Base-by-base conservation (phyloP, 1,140 invertebrate genomes). In the Pteromalus puparum region DNA sequence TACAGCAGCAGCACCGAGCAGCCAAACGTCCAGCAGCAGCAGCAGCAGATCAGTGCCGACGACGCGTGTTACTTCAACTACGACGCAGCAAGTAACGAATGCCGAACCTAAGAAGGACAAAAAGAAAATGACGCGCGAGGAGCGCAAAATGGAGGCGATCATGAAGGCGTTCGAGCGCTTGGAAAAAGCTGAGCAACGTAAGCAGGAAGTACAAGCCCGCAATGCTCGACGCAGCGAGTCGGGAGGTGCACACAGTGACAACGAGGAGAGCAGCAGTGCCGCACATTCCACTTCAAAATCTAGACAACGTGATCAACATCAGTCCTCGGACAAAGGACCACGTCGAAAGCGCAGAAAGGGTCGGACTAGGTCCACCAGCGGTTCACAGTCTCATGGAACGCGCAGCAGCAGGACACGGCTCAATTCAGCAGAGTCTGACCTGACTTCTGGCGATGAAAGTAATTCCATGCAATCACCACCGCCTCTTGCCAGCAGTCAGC, bases 121-220 rank as follows among this genome's bases (percentile, higher is more conserved):
- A 85, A 95, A 93, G 90, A 94, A 91, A 91, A 92, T 97, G 96
- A 97, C 97, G 3, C 93, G 98, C 5, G 98, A 99, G 92, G 98
- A 99, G 89, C 94, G 98, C n/a, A 99, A 99, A 93, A 96, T 99
- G 94, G 97, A 98, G 89, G 97, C 98, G 0, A 98, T 98, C 86
- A 96, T 99, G 95, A 97, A 98, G 90, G 97, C 97, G 0, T 98
- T 99, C 91, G 97, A 97, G 87, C 94, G 96, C 46, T 94, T 97
- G 93, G 97, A 97, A 87, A 97, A 97, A 87, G 95, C 95, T 21
- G 95, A 97, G 88, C 95, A 96, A 78, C 92, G 96, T n/a, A 96
- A 96, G 88, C 96, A 97, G 88, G 96, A 96, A 87, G 95, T 95
- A 46, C 93, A 94, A 81, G 93, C 93, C 4, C 91, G 94, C 78